These are phyloP conservation scores for Pipistrellus kuhlii DNA, from an alignment of 2,797 vertebrate genomes.

Conservation along the genomic window DNA sequence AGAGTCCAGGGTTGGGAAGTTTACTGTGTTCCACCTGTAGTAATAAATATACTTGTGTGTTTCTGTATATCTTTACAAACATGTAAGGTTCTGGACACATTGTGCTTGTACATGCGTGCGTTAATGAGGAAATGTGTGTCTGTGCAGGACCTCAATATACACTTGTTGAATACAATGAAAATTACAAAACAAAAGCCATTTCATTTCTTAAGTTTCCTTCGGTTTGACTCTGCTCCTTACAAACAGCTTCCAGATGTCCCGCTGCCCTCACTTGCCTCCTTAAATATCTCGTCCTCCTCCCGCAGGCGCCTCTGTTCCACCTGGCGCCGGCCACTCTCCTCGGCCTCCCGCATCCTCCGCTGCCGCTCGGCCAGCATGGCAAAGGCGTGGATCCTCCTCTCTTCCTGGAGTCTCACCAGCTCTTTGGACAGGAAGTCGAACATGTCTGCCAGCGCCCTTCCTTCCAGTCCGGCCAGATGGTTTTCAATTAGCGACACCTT, in stretches of 20 bases:
- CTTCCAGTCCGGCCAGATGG: conserved; percentile 87
- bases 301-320: conserved; percentile 90
- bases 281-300: conserved; percentile 95
- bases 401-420: conserved; percentile 94
- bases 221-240: background rate
- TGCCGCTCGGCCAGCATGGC: conserved; percentile 93
- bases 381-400: conserved; percentile 94
- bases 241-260: background rate
- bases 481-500: conserved; percentile 89
- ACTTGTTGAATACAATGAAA: background rate
- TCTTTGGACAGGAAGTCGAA: conserved; percentile 96
- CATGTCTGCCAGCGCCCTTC: conserved; percentile 88
- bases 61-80: background rate
- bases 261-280: conserved; percentile 87
- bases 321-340: conserved; percentile 95
- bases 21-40: background rate
- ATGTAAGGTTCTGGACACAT: background rate
- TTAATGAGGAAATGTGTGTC: background rate
- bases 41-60: background rate
- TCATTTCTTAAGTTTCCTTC: background rate
- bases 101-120: background rate
- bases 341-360: conserved; percentile 92
- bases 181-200: background rate
- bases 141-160: background rate
- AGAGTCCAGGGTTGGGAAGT: background rate